Evolutionary conservation across 2,113 vertebrate species (phyloP), one percentile per base, ranked within the genome.

Genomic region (Mus pahari): DNA sequence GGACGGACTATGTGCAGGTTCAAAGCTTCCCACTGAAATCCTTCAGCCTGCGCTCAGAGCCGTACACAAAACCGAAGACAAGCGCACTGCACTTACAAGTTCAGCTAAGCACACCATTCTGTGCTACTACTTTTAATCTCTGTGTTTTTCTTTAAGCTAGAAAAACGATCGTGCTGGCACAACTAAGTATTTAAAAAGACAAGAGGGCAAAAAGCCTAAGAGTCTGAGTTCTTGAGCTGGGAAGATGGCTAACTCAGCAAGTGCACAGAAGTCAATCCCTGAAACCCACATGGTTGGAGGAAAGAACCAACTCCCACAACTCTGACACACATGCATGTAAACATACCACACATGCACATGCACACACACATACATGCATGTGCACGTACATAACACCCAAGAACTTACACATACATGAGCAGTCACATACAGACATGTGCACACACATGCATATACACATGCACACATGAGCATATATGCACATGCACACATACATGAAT

Each of bases 151-250:
- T 88, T 39, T 9, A 97, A 92, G 83, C 42, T 24, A 77, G 39
- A 96, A 50, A 96, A 89, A 96, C 73, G 31, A 77, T 3, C 60
- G 71, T 73, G 73, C 42, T 88, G 45, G 28, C 73, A 77, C 24
- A 82, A 94, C 70, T 94, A 64, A 71, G 1, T 82, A 82, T 92
- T 89, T 91, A 75, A 6, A 74, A 86, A 89, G 60, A 78, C 73
- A 96, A 36, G 36, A 83, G 0, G 83, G 58, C 33, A 91, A 62
- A 89, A 89, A 28, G 24, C 36, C 11, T n/a, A 71, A 87, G 39
- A 86, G 82, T 13, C 78, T 33, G 10, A 68, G 55, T 19, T 86
- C n/a, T 50, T n/a, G 45, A 17, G 20, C 45, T n/a, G 45, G 12
- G 5, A 14, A 86, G 31, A 53, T 53, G 33, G 84, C 20, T 70